phyloP scores from a whole-genome alignment of 1,140 invertebrate genomes.

The Drosophila mojavensis region DNA sequence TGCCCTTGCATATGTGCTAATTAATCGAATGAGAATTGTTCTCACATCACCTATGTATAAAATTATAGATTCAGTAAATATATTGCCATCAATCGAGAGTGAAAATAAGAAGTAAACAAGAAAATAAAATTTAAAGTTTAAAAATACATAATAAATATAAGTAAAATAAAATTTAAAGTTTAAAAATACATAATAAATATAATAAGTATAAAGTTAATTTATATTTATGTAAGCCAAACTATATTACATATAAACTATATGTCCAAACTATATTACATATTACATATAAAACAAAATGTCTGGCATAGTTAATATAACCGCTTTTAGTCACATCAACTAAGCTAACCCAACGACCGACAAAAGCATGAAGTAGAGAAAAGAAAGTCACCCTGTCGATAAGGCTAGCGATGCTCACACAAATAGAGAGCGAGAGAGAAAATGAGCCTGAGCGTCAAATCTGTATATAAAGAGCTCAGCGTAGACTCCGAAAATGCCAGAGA shows the following conservation, averaged over 20 bases:
- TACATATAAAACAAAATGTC: not conserved
- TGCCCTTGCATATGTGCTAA: conserved; percentile 7
- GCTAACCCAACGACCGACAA: conserved; percentile 39
- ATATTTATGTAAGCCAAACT: not conserved
- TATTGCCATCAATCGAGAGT: no score
- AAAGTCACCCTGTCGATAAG: conserved; percentile 55
- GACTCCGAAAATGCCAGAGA: conserved; percentile 1
- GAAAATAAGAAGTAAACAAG: no score
- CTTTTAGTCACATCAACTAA: conserved; percentile 14
- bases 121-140: not conserved
- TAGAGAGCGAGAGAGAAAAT: not conserved
- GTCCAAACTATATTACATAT: not conserved
- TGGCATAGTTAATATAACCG: not conserved
- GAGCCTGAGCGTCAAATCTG: not conserved
- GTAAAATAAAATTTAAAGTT: no score
- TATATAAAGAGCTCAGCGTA: conserved; percentile 4
- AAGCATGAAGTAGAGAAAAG: conserved; percentile 38
- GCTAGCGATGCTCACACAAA: not conserved
- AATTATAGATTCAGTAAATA: not conserved
- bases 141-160: not conserved
- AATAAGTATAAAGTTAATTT: no score
- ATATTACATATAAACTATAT: not conserved
- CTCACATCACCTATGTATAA: not conserved
- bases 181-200: not conserved
- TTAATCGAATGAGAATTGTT: not conserved